Conservation (phyloP, 2,888 invertebrate genomes). For the Drosophila nr. medialis region DNA sequence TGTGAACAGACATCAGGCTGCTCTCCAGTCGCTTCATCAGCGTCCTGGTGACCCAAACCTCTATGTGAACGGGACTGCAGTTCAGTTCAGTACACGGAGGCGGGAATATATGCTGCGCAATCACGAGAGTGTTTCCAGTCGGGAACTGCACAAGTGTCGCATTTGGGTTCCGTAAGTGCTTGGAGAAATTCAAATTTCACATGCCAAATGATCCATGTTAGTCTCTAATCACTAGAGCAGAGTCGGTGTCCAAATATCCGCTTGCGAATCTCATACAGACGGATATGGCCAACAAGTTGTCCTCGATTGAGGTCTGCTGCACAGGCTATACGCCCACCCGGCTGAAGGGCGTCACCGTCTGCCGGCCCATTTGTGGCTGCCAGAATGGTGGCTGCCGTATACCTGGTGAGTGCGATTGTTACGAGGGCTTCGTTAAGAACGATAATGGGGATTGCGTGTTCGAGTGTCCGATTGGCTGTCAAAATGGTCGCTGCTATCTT, state of each 20-base stretch:
- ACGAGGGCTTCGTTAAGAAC: conserved; percentile 80
- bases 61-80: conserved; percentile 16
- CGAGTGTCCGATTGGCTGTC: conserved; percentile 85
- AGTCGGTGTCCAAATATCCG: conserved; percentile 74
- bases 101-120: conserved; percentile 49
- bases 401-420: conserved; percentile 81
- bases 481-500: conserved; percentile 87
- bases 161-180: conserved; percentile 83
- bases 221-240: conserved; percentile 56
- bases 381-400: conserved; percentile 79
- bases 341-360: conserved; percentile 61
- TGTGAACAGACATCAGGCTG: conserved; percentile 32
- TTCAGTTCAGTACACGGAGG: conserved; percentile 20
- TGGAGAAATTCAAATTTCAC: neutral
- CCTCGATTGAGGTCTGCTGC: conserved; percentile 89
- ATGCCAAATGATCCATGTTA: neutral
- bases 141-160: conserved; percentile 68
- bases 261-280: conserved; percentile 64
- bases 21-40: conserved; percentile 27
- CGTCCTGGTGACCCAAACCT: conserved; percentile 32
- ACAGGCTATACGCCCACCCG: conserved; percentile 86
- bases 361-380: conserved; percentile 78
- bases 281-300: conserved; percentile 86
- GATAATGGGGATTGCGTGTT: conserved; percentile 83
- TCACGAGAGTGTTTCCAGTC: conserved; percentile 45